These are phyloP conservation scores for Scyliorhinus canicula DNA, from an alignment of 2,797 vertebrate genomes.

Conservation along the genomic window DNA sequence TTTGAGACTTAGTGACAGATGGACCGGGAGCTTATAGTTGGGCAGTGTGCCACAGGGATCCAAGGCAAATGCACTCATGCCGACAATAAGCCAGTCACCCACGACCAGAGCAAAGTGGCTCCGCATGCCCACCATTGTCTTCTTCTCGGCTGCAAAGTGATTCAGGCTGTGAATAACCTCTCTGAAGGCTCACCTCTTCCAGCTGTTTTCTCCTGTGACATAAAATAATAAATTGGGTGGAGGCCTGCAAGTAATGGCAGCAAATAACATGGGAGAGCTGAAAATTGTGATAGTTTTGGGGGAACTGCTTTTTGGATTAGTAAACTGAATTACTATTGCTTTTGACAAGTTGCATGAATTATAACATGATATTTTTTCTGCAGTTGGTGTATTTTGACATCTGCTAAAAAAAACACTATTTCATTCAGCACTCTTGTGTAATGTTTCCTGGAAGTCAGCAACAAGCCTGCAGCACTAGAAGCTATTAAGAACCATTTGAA, in stretches of 20 bases:
- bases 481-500: background rate
- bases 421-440: background rate
- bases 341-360: background rate
- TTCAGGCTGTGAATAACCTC: background rate
- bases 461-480: background rate
- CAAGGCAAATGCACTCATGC: background rate
- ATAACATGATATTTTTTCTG: background rate
- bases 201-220: background rate
- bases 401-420: background rate
- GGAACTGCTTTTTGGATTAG: background rate
- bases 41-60: background rate
- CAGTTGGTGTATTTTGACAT: background rate
- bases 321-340: background rate
- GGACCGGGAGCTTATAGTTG: background rate
- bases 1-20: background rate
- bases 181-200: background rate
- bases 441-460: background rate
- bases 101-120: background rate
- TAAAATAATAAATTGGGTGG: background rate
- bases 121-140: background rate
- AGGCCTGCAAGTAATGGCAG: background rate
- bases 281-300: background rate
- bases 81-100: background rate
- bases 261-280: background rate
- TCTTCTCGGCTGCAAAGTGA: background rate